phyloP scores from a whole-genome alignment of 2,113 vertebrate species.

The Rhinoptilus africanus region DNA sequence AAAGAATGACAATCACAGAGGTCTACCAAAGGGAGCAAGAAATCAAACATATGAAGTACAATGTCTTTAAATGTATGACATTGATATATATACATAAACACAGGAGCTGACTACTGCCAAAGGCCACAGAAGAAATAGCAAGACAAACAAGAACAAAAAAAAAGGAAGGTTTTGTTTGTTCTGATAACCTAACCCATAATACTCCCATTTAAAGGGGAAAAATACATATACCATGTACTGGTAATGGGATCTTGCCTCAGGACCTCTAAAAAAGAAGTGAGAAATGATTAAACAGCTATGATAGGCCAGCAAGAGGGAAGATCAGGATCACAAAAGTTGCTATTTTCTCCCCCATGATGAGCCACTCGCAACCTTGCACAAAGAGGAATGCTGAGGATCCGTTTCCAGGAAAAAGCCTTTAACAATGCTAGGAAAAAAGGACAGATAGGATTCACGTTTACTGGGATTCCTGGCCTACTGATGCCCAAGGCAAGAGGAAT shows the following conservation, averaged over 20 bases:
- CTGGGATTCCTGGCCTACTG: neutral
- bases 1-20: neutral
- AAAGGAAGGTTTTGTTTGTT: constrained; percentile 12
- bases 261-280: neutral
- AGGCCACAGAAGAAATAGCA: neutral
- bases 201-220: neutral
- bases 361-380: neutral
- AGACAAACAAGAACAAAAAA: constrained; percentile 15
- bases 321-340: neutral
- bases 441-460: neutral
- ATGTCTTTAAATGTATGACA: neutral
- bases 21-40: neutral
- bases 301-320: neutral
- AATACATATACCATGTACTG: neutral
- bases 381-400: neutral
- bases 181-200: neutral
- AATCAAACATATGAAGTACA: neutral
- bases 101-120: neutral
- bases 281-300: neutral
- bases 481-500: neutral
- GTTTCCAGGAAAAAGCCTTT: neutral
- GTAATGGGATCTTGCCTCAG: neutral
- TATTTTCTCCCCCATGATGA: neutral
- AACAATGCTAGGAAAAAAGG: neutral
- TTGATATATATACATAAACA: neutral